Conservation (phyloP, 1,140 invertebrate species). For the Zophobas morio region DNA sequence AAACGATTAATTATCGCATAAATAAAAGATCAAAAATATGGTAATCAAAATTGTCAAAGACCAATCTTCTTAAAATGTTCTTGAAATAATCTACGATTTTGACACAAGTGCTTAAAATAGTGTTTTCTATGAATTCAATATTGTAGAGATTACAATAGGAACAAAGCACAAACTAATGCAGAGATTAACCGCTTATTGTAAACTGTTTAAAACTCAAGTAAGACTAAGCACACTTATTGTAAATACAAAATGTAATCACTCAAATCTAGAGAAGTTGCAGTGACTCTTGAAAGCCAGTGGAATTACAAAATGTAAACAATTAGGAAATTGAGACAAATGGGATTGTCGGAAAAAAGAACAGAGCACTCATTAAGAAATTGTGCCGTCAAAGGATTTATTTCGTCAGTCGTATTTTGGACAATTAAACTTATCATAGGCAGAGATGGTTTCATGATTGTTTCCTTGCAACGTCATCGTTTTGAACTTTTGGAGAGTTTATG, state of each 20-base stretch:
- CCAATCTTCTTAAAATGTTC: no score
- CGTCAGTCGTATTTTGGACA: constrained; percentile 55
- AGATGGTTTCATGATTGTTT: constrained; percentile 40
- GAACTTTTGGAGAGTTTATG: no score
- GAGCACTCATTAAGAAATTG: constrained; percentile 48
- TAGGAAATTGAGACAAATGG: constrained; percentile 45
- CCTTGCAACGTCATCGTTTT: constrained; percentile 34
- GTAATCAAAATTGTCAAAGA: no score
- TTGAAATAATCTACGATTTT: no score
- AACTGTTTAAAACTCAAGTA: not conserved
- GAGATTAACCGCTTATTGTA: no score
- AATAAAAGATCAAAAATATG: no score
- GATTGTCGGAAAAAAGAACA: constrained; percentile 32
- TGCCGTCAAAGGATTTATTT: constrained; percentile 57
- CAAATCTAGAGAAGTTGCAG: not conserved
- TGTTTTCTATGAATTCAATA: no score
- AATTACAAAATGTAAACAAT: constrained; percentile 39
- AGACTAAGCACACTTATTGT: not conserved
- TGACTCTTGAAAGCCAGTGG: constrained; percentile 12
- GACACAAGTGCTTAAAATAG: no score
- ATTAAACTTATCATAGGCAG: constrained; percentile 49
- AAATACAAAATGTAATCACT: constrained; percentile 2
- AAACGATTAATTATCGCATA: no score
- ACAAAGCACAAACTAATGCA: no score
- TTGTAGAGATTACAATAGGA: no score